Evolutionary conservation across 2,113 vertebrate species (phyloP).

Genomic region (Neogale vison): DNA sequence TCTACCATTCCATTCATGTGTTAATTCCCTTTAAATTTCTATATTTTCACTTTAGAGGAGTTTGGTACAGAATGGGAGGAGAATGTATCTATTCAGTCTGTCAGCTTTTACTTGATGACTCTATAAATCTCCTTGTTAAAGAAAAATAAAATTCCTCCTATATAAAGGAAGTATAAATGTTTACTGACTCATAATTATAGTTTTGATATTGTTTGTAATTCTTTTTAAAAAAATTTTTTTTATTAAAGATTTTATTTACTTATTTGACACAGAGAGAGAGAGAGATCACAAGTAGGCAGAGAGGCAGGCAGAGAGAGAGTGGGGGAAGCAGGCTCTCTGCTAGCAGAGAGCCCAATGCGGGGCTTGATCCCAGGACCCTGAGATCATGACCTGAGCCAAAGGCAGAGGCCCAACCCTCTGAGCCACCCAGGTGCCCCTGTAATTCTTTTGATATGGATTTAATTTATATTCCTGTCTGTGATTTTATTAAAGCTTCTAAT

Average conservation of each 20-base stretch:
- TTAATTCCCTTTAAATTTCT: constrained; percentile 21
- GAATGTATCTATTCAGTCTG: neutral
- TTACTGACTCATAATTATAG: neutral
- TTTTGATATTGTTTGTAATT: neutral
- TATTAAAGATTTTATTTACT: too few relatives aligned
- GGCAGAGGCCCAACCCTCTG: too few relatives aligned
- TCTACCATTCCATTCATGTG: neutral
- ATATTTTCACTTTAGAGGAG: neutral
- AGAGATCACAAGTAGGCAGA: too few relatives aligned
- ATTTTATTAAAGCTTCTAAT: constrained; percentile 30
- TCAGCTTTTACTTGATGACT: neutral
- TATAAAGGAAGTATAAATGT: constrained; percentile 41
- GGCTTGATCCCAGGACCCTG: too few relatives aligned
- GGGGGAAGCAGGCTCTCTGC: too few relatives aligned
- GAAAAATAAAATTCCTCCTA: constrained; percentile 27
- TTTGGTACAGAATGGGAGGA: neutral
- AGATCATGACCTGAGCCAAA: too few relatives aligned
- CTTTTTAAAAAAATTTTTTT: neutral
- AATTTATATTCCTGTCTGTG: constrained; percentile 37
- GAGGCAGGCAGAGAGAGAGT: too few relatives aligned
- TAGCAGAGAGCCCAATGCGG: too few relatives aligned
- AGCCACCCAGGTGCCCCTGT: too few relatives aligned
- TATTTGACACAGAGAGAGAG: too few relatives aligned
- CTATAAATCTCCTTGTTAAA: neutral
- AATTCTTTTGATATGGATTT: constrained; percentile 27